Base-by-base conservation (phyloP, 2,113 vertebrate genomes). In the Cyphomyrus discorhynchus region DNA sequence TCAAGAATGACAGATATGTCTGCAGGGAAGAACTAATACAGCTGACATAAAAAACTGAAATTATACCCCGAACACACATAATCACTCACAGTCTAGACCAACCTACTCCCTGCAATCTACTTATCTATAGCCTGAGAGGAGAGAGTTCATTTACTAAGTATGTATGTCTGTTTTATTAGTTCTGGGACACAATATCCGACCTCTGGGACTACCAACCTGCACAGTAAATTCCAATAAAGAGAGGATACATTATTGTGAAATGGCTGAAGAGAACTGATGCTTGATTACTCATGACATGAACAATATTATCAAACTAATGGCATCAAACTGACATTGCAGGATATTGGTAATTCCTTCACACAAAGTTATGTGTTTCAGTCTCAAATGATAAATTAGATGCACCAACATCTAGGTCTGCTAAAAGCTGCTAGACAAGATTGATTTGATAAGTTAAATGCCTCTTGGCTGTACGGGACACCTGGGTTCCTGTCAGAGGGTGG, bases 131-230 rank as follows among this genome's bases (percentile, higher is more conserved):
- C 74, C 88, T 42, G 49, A 83, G 88, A 89, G 74, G 47, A 89
- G 17, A 56, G 80, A 89, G 77, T 85, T 85, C 62, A 89, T 89
- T 89, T 89, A 47, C 74, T 24, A 84, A 89, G 89, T 58, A 90
- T 90, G 52, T 89, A 90, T 90, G 90, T 90, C 89, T 89, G 85
- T 86, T 89, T 92, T 93, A 93, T 92, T 93, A 92, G 92, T 90
- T 92, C 90, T 92, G 92, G 91, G 92, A 92, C 90, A 91, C 88
- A 90, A 88, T 89, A 91, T 91, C 89, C 87, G 88, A 90, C 92
- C 89, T 77, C 62, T 87, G 91, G 90, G 91, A 91, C 88, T 82
- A 88, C 88, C 47, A 91, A 91, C 91, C 90, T 92, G 91, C 88
- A 52, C 56, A 1, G 21, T 56, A 53, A 91, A 93, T 89, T 90